Evolutionary conservation across 1,140 invertebrate genomes (phyloP), one percentile per base, ranked within the genome.

Genomic region (Drosophila melanica): DNA sequence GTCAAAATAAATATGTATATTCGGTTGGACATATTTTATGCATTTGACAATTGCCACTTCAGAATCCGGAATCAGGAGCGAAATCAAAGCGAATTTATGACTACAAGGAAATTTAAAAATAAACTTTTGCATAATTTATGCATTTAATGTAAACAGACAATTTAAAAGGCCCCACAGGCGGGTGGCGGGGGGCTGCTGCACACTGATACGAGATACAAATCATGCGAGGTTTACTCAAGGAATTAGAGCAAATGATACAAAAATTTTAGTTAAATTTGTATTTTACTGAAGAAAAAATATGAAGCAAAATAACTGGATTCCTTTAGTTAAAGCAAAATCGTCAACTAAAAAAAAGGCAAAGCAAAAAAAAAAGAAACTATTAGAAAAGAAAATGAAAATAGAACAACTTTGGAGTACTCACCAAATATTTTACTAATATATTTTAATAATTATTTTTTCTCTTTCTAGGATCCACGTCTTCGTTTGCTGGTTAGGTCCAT

Each of bases 131-230:
- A 86, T 86, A 86, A 86, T 86, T 86, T 82, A 86, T 87, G 79
- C 82, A 82, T 87, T 87, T 82, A 87, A 87, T 81, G 82, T 79
- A 87, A 86, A 82, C 82, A 86, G 67, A 79, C 82, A 87, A 86
- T 79, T 86, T 86, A 59, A 51, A 51, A 41, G 55, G 58, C 57
- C 62, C 64, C 64, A 27, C 50, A 11, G 9, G 14, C 1, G 27
- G 14, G 16, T 5, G 20, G 18, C 9, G 23, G 7, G 23, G n/a
- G 12, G 14, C n/a, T 11, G 12, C 18, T 18, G 20, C 20, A 57
- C 53, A 58, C 11, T 37, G 33, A 27, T n/a, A n/a, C 30, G n/a
- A 3, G 23, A 11, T 10, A 9, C 2, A 1, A 8, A 14, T 55
- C 3, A 10, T 10, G 27, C 66, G 39, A 69, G 66, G 30, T 23